These are phyloP conservation scores for Pagrus major DNA, from an alignment of 2,113 vertebrate species.

Conservation along the genomic window DNA sequence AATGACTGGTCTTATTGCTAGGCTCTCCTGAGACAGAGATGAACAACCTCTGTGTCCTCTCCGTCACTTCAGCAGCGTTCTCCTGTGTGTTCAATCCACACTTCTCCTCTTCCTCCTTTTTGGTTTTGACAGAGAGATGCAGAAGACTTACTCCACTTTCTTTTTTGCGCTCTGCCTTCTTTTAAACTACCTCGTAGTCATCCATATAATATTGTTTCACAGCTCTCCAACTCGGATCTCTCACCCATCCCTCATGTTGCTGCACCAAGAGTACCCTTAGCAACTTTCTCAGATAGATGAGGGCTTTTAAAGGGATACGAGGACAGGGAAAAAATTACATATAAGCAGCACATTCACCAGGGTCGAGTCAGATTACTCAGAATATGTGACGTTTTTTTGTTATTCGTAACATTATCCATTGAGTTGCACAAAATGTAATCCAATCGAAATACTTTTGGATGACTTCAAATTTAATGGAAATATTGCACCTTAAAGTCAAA, in stretches of 20 bases:
- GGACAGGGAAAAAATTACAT: slow-evolving; percentile 33
- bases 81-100: slow-evolving; percentile 46
- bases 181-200: slow-evolving; percentile 29
- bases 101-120: slow-evolving; percentile 22
- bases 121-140: slow-evolving; percentile 41
- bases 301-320: slow-evolving; percentile 7
- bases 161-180: slow-evolving; percentile 24
- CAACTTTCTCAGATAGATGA: slow-evolving; percentile 67
- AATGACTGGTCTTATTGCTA: slow-evolving; percentile 67
- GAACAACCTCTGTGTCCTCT: slow-evolving; percentile 60
- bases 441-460: no score
- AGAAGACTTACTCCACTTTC: slow-evolving; percentile 31
- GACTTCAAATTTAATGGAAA: no score
- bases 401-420: no score
- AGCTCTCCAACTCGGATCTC: slow-evolving; percentile 66
- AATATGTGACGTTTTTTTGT: no score
- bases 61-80: slow-evolving; percentile 46
- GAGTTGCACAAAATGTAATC: no score
- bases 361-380: no score
- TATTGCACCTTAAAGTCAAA: no score
- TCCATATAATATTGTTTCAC: slow-evolving; percentile 67
- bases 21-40: slow-evolving; percentile 64
- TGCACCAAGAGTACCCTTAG: slow-evolving; percentile 73
- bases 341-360: slow-evolving; percentile 10
- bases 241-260: slow-evolving; percentile 66